phyloP scores from a whole-genome alignment of 2,113 vertebrate genomes.

The Heliornis fulica region DNA sequence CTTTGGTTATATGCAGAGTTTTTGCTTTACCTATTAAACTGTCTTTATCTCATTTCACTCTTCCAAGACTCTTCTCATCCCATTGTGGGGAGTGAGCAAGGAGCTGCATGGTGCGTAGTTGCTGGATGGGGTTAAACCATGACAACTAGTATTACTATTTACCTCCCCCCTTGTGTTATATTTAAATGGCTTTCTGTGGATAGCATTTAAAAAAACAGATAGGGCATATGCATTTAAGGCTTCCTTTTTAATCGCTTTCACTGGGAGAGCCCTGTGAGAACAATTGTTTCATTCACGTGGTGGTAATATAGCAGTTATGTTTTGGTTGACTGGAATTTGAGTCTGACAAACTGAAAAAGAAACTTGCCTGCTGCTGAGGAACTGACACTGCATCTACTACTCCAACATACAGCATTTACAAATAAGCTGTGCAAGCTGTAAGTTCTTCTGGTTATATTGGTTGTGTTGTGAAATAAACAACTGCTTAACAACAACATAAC shows the following conservation, averaged over 20 bases:
- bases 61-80: too few species aligned
- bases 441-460: background rate
- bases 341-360: background rate
- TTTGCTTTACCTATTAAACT: too few species aligned
- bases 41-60: too few species aligned
- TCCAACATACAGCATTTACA: background rate
- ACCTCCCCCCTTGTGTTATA: background rate
- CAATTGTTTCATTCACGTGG: background rate
- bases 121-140: too few species aligned
- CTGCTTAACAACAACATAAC: background rate
- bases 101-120: too few species aligned
- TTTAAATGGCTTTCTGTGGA: background rate
- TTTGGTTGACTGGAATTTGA: background rate
- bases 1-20: too few species aligned
- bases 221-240: background rate
- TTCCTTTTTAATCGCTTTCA: background rate
- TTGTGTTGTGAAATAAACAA: background rate
- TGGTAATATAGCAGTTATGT: background rate
- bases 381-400: background rate
- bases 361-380: background rate
- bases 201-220: background rate
- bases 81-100: too few species aligned
- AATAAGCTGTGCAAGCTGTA: background rate
- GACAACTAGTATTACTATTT: background rate
- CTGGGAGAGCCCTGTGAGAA: fast-evolving